A percentile compares a stretch with the other conserved stretches of the same genome.
Evolutionary conservation across 2,888 invertebrate genomes (phyloP).

Genomic region (Polia nebulosa): DNA sequence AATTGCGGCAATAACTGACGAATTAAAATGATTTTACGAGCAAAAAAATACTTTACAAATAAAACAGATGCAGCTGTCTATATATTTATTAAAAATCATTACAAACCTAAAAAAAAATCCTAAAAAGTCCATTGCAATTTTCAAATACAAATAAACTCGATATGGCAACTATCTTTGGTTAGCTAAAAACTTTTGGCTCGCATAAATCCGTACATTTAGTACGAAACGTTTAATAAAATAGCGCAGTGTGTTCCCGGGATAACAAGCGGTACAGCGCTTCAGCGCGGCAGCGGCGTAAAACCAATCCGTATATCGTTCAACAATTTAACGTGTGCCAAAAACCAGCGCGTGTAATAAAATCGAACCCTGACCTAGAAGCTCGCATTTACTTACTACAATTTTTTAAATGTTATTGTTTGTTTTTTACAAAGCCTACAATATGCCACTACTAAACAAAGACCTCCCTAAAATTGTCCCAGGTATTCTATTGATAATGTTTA

Average conservation of each 20-base stretch:
- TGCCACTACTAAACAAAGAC: background rate
- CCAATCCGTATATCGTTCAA: conserved; percentile 28
- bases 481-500: background rate
- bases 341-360: conserved; percentile 37
- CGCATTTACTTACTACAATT: background rate
- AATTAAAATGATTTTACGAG: background rate
- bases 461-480: background rate
- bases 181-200: conserved; percentile 34
- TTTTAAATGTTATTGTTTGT: background rate
- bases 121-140: no score
- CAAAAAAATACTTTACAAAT: background rate
- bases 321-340: conserved; percentile 53
- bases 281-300: conserved; percentile 16
- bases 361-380: conserved; percentile 48
- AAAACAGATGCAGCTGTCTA: background rate
- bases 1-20: background rate
- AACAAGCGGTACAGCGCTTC: conserved; percentile 32
- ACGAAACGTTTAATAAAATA: conserved; percentile 50
- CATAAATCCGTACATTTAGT: conserved; percentile 53
- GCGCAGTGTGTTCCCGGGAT: conserved; percentile 32
- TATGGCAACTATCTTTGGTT: conserved; percentile 11
- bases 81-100: background rate
- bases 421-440: background rate
- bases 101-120: background rate
- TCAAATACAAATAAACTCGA: background rate